phyloP scores from a whole-genome alignment of 2,113 vertebrate species.

The Serilophus lunatus region DNA sequence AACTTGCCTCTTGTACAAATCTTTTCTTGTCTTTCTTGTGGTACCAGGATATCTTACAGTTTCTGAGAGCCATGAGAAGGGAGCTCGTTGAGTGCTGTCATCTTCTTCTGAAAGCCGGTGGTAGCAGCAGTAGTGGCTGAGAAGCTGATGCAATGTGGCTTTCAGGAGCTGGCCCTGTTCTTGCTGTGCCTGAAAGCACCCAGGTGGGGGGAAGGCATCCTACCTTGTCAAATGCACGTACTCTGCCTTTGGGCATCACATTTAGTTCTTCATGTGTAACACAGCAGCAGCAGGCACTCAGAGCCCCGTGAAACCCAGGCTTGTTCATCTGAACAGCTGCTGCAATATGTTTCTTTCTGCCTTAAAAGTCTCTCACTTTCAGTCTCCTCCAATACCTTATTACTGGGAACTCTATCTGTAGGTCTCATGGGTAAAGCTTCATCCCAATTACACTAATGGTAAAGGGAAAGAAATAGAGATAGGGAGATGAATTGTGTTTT shows the following conservation, averaged over 20 bases:
- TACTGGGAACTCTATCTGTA: background rate
- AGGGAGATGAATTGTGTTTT: background rate
- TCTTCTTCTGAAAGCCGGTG: background rate
- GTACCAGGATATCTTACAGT: background rate
- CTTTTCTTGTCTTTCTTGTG: background rate
- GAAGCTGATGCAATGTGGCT: background rate
- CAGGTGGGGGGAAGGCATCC: background rate
- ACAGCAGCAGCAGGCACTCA: rapidly evolving
- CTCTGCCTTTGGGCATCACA: background rate
- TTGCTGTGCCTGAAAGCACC: background rate
- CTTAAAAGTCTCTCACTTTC: background rate
- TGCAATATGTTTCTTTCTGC: background rate
- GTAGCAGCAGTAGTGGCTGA: background rate
- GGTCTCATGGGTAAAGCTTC: background rate
- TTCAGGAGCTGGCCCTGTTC: background rate
- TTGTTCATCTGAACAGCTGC: background rate
- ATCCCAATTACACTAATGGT: constrained; percentile 17
- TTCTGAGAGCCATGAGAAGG: background rate
- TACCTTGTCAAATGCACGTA: background rate
- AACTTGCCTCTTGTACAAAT: background rate
- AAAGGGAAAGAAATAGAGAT: background rate
- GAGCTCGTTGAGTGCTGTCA: rapidly evolving
- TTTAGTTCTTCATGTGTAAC: background rate
- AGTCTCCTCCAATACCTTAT: background rate
- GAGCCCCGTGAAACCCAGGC: background rate